Percentiles rank a stretch among this genome's conserved stretches.
phyloP scores from a whole-genome alignment of 2,113 vertebrate species.

The Elgaria multicarinata region DNA sequence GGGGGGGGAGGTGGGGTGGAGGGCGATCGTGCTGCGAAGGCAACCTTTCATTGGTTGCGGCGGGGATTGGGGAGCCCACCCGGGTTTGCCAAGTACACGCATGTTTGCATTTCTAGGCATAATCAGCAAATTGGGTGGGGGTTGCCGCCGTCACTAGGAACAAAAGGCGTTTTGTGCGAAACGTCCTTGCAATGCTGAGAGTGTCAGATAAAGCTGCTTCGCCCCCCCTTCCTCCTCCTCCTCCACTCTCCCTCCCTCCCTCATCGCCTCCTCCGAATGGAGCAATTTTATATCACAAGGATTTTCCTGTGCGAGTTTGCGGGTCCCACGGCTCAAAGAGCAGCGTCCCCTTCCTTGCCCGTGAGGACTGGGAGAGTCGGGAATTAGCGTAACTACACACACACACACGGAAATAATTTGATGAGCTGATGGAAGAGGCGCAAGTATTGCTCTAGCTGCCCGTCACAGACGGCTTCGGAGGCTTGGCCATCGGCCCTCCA shows the following conservation, averaged over 20 bases:
- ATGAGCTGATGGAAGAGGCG: background rate
- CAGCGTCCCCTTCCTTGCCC: background rate
- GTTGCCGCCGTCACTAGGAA: constrained; percentile 16
- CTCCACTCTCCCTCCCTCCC: too few relatives aligned
- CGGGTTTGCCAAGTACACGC: constrained; percentile 24
- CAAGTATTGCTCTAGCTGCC: background rate
- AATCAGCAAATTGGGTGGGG: constrained; percentile 49
- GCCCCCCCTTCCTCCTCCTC: too few relatives aligned
- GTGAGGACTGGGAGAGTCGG: background rate
- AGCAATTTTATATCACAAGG: background rate
- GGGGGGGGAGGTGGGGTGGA: background rate
- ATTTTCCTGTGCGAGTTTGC: background rate
- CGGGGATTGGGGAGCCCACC: background rate
- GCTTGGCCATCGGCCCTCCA: background rate
- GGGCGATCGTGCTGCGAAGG: background rate
- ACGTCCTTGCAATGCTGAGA: background rate
- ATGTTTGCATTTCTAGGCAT: constrained; percentile 37
- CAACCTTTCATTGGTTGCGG: background rate
- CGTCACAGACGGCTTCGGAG: too few relatives aligned
- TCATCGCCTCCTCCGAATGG: background rate
- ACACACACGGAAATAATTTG: background rate
- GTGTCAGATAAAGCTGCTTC: constrained; percentile 29
- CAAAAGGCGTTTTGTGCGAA: constrained; percentile 67
- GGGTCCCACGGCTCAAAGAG: background rate
- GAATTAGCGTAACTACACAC: background rate